Conservation (phyloP, 2,888 invertebrate genomes). For the Ophonus ardosiacus region DNA sequence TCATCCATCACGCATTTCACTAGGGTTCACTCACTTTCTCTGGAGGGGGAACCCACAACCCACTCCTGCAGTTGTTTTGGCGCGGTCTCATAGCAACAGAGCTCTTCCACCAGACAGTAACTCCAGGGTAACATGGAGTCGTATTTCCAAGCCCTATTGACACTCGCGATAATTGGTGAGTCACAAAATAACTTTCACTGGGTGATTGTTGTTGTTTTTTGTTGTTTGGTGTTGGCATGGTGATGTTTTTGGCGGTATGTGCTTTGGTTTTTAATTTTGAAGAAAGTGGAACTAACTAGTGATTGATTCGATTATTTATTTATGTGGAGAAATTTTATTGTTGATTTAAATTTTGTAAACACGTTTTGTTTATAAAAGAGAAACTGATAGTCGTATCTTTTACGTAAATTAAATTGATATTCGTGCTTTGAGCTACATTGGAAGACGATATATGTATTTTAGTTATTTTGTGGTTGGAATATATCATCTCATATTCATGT, state of each 20-base stretch:
- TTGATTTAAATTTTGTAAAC: no score
- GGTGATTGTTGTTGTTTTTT: background rate
- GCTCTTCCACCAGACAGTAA: constrained; percentile 24
- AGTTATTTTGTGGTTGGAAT: no score
- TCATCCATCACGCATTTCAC: constrained; percentile 6
- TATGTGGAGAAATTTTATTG: background rate
- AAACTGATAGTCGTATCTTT: no score
- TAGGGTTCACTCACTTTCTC: constrained; percentile 45
- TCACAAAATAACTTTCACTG: constrained; percentile 47
- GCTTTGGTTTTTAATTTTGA: background rate
- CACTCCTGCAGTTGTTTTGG: constrained; percentile 38
- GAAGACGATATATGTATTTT: no score
- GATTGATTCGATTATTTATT: background rate
- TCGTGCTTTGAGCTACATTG: no score
- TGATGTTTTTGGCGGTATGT: background rate
- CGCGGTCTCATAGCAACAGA: constrained; percentile 48
- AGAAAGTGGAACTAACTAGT: background rate
- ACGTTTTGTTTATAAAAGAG: no score
- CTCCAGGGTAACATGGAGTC: constrained; percentile 32
- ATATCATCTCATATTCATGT: no score
- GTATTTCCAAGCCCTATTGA: constrained; percentile 24
- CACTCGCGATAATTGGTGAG: constrained; percentile 14
- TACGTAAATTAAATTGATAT: no score
- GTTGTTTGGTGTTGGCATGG: no score
- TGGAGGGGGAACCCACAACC: constrained; percentile 38